Evolutionary conservation across 2,888 invertebrate species (phyloP), one percentile per base, ranked within the genome.

Genomic region (Luperina nickerlii): DNA sequence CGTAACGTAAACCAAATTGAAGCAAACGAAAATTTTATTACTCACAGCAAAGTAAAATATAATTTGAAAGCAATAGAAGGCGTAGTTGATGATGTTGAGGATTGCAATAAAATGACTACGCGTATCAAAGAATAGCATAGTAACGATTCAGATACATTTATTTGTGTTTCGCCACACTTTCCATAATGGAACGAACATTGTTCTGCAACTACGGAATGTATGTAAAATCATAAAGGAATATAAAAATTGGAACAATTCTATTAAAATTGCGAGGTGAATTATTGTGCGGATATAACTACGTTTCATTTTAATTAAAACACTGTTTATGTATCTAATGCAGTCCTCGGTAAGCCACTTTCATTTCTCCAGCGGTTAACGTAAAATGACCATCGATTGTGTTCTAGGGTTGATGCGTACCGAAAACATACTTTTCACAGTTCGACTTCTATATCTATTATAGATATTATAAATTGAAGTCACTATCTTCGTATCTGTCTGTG

Each of bases 151-250:
- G 45, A 73, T 82, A 84, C 78, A 74, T 78, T 85, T 85, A 38
- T 82, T 69, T 85, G 74, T 78, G 82, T 78, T 85, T 75, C 82
- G 85, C 67, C 71, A 85, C 84, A 84, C 83, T 85, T 85, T 85
- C 86, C 84, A 79, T 85, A 83, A 82, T 74, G 79, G 79, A 85
- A 72, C 79, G 75, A 63, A 74, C 75, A 75, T 78, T 79, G 65
- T 78, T 78, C 57, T 84, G 86, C 60, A 73, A 86, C 70, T 68
- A 74, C 86, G 57, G 76, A 85, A 71, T 85, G 79, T 84, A 74
- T 85, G 75, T 85, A 67, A 85, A 84, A 75, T 78, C 57, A 74
- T 85, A 78, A 78, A 82, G 63, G 66, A 82, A 78, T 75, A 38
- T 48, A 85, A 85, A 82, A 81, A 74, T 82, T 81, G 65, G 84